Evolutionary conservation across 2,797 vertebrate species (phyloP).

Genomic region (Threskiornis aethiopicus): DNA sequence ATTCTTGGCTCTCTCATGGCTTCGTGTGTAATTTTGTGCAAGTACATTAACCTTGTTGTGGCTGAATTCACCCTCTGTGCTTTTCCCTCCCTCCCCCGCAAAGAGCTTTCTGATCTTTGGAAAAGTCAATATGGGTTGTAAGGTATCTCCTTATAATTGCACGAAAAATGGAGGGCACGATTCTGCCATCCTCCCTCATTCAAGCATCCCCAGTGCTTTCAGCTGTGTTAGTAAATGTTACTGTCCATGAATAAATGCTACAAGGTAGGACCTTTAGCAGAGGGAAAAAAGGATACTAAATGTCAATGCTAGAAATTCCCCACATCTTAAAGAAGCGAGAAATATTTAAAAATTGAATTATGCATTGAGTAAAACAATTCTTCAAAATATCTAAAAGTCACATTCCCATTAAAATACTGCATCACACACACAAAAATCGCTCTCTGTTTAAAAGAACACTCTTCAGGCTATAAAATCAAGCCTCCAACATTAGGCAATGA

Average conservation of each 20-base stretch:
- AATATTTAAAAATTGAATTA: slow-evolving; percentile 26
- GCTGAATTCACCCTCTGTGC: not conserved
- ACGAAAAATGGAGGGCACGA: not conserved
- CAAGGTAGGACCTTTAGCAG: not conserved
- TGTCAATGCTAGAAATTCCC: not conserved
- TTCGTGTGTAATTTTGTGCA: slow-evolving; percentile 18
- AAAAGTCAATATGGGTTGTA: slow-evolving; percentile 36
- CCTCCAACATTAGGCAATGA: slow-evolving; percentile 11
- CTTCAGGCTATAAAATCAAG: slow-evolving; percentile 44
- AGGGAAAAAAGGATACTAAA: not conserved
- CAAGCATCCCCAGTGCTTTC: not conserved
- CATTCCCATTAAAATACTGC: slow-evolving; percentile 15
- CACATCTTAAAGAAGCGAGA: not conserved
- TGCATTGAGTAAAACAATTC: slow-evolving; percentile 15
- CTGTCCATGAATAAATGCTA: not conserved
- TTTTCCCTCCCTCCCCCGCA: not conserved
- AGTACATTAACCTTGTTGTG: slow-evolving; percentile 30
- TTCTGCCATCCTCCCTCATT: not conserved
- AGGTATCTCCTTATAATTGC: not conserved
- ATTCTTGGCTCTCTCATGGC: slow-evolving; percentile 28
- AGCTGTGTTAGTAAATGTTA: not conserved
- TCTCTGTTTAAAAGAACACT: slow-evolving; percentile 6
- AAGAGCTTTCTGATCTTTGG: slow-evolving; percentile 16
- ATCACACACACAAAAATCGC: not conserved
- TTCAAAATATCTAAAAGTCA: slow-evolving; percentile 26